Base-by-base conservation (phyloP, 2,888 invertebrate genomes). In the Desoria tigrina region DNA sequence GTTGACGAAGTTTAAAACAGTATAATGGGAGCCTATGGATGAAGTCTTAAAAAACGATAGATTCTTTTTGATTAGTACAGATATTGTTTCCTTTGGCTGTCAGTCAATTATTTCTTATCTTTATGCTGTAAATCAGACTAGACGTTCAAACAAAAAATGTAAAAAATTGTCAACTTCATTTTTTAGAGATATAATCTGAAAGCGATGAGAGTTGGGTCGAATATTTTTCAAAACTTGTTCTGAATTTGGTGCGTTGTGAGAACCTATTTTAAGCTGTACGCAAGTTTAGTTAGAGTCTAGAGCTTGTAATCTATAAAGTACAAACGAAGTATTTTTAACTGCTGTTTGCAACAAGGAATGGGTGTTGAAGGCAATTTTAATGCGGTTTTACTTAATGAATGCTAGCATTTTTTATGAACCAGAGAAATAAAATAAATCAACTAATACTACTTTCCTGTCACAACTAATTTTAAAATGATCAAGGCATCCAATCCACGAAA, bases 31-130 rank as follows among this genome's bases (percentile, higher is more conserved):
- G 45, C 45, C n/a, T n/a, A n/a, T 45, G 45, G 6, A 45, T 45
- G 6, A 45, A 45, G 45, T 45, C n/a, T n/a, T 45, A 18, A 45
- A 45, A 18, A n/a, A n/a, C n/a, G n/a, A n/a, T n/a, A n/a, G 16
- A 11, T 16, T 16, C 21, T 45, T 45, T 53, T 53, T 53, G 61
- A 61, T 61, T 53, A 53, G 53, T 53, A 53, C 39, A 53, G 21
- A 18, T n/a, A n/a, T n/a, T 39, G 37, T 61, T 61, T 61, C 16
- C 39, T 54, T 42, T 27, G 61, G 61, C 53, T 61, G 61, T 61
- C 61, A 61, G 18, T 61, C 61, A 61, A 61, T 61, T 61, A 61
- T 51, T 50, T 61, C 61, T 53, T 45, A 45, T 45, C 45, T 45
- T 45, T 26, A 58, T n/a, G n/a, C n/a, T n/a, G n/a, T n/a, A n/a